Conservation (phyloP, 2,113 vertebrate genomes). For the Megalops atlanticus region DNA sequence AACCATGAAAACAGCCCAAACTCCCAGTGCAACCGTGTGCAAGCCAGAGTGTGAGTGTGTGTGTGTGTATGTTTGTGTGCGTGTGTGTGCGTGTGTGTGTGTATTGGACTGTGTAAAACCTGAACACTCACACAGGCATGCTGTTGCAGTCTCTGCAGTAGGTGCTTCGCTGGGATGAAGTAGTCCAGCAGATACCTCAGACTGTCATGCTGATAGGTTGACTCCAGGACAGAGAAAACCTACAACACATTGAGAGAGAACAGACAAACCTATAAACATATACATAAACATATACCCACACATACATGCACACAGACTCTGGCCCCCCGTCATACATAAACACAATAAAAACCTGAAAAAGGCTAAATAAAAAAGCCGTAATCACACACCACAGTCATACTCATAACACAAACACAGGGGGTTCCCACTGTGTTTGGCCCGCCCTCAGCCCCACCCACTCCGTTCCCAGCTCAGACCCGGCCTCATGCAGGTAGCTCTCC, state of each 20-base stretch:
- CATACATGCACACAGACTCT: neutral
- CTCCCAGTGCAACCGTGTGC: no score
- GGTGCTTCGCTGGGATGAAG: slow-evolving; percentile 89
- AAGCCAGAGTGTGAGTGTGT: no score
- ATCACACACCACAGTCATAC: no score
- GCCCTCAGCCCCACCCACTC: no score
- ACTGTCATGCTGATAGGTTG: slow-evolving; percentile 86
- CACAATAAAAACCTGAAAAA: neutral
- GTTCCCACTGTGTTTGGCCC: no score
- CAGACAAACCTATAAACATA: slow-evolving; percentile 15
- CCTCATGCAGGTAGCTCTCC: no score
- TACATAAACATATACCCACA: slow-evolving; percentile 5
- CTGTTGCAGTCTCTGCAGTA: slow-evolving; percentile 86
- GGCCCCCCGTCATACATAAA: neutral
- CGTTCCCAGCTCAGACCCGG: no score
- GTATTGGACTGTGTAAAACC: neutral
- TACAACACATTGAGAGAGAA: slow-evolving; percentile 34
- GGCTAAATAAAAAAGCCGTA: no score
- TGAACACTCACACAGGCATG: slow-evolving; percentile 86
- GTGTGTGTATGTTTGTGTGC: slow-evolving; percentile 10
- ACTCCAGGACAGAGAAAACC: slow-evolving; percentile 88
- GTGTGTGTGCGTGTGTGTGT: slow-evolving; percentile 16
- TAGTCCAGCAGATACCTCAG: slow-evolving; percentile 88
- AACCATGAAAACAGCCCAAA: slow-evolving; percentile 67
- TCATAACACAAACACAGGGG: no score